Conservation (phyloP, 2,888 invertebrate species). For the Lobophora halterata region DNA sequence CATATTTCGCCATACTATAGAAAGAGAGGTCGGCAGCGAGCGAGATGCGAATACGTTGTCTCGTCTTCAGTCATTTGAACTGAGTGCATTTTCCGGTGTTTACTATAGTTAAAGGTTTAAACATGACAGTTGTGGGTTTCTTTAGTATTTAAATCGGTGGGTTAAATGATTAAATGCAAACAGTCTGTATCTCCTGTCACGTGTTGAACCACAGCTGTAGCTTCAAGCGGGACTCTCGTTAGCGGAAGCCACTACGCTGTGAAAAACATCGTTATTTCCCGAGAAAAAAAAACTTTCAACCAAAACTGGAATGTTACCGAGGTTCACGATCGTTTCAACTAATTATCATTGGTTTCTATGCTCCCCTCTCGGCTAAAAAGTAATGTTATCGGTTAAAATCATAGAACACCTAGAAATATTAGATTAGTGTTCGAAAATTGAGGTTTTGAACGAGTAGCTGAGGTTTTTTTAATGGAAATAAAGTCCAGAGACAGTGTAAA, state of each 20-base stretch:
- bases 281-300: slow-evolving; percentile 42
- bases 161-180: slow-evolving; percentile 37
- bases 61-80: too few species aligned
- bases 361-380: slow-evolving; percentile 79
- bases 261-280: slow-evolving; percentile 54
- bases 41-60: too few species aligned
- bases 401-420: slow-evolving; percentile 36
- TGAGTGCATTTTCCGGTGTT: too few species aligned
- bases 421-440: slow-evolving; percentile 38
- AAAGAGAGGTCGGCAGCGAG: too few species aligned
- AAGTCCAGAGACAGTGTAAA: slow-evolving; percentile 46
- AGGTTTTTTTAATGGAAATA: slow-evolving; percentile 37
- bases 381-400: slow-evolving; percentile 65
- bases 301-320: slow-evolving; percentile 67
- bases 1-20: too few species aligned
- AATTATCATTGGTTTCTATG: slow-evolving; percentile 67
- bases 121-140: slow-evolving; percentile 2
- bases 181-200: slow-evolving; percentile 56
- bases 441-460: slow-evolving; percentile 36
- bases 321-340: slow-evolving; percentile 58
- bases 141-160: slow-evolving; percentile 32
- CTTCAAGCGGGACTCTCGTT: slow-evolving; percentile 58
- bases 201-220: slow-evolving; percentile 47
- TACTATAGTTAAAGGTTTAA: too few species aligned
- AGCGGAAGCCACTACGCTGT: slow-evolving; percentile 62